Conservation (phyloP, 2,113 vertebrate species). For the Talpa occidentalis region DNA sequence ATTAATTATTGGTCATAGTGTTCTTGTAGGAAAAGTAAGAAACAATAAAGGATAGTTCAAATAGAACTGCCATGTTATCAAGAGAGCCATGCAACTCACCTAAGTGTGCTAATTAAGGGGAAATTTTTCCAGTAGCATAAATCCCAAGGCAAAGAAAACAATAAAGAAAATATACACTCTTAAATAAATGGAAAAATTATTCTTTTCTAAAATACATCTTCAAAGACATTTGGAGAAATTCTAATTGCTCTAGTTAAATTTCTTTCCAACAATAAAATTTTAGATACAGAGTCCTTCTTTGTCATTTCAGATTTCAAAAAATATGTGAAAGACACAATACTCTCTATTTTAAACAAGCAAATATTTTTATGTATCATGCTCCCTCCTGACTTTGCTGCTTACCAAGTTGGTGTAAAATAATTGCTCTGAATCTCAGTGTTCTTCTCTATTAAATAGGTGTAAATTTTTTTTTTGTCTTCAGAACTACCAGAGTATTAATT, state of each 20-base stretch:
- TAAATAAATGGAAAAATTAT: background rate
- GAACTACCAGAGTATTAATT: background rate
- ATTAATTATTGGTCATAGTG: background rate
- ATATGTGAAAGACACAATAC: background rate
- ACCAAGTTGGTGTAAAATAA: background rate
- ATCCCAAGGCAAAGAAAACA: background rate
- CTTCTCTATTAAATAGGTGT: background rate
- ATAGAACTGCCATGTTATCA: background rate
- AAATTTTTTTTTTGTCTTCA: background rate
- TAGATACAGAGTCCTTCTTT: background rate
- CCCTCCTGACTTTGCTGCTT: background rate
- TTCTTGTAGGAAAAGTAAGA: background rate
- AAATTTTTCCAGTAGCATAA: background rate
- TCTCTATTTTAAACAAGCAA: background rate
- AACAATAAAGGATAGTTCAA: background rate
- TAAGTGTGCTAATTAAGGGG: background rate
- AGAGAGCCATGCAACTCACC: background rate
- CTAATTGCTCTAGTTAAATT: background rate
- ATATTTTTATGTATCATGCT: background rate
- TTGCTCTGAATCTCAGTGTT: background rate
- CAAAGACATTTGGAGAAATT: slow-evolving; percentile 35
- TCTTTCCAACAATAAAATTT: slow-evolving; percentile 23
- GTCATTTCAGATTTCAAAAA: slow-evolving; percentile 38
- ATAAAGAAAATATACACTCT: background rate
- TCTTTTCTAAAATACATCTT: slow-evolving; percentile 10